Conservation (phyloP, 1,140 invertebrate genomes). For the Diorhabda carinulata region DNA sequence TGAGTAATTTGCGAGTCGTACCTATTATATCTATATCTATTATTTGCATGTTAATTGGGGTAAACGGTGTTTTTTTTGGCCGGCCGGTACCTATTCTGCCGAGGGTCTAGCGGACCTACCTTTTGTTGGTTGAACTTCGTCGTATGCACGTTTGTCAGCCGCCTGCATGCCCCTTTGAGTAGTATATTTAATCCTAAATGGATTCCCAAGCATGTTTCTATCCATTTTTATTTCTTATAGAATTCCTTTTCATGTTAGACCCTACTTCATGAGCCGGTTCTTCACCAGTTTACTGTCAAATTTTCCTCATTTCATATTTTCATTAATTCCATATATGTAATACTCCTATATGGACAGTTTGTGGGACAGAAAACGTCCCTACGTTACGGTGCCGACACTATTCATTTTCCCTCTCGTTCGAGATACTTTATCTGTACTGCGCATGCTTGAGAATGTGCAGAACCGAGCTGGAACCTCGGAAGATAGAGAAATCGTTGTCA, state of each 20-base stretch:
- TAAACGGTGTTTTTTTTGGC: constrained; percentile 38
- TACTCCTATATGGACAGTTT: too few relatives aligned
- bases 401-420: too few relatives aligned
- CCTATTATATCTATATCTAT: constrained; percentile 38
- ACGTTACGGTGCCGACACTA: too few relatives aligned
- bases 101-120: constrained; percentile 33
- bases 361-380: too few relatives aligned
- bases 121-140: constrained; percentile 33
- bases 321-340: too few relatives aligned
- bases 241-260: not conserved
- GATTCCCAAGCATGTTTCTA: constrained; percentile 11
- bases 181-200: constrained; percentile 4
- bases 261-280: not conserved
- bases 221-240: not conserved
- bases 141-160: constrained; percentile 43
- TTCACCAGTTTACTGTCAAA: too few relatives aligned
- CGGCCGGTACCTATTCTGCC: constrained; percentile 48
- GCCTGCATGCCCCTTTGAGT: constrained; percentile 32
- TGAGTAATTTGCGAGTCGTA: constrained; percentile 39
- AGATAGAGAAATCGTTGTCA: too few relatives aligned
- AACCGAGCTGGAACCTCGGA: too few relatives aligned
- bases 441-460: too few relatives aligned
- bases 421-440: too few relatives aligned
- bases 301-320: too few relatives aligned
- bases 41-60: constrained; percentile 47